Evolutionary conservation across 2,797 vertebrate species (phyloP).

Genomic region (Otolemur crassicaudatus): DNA sequence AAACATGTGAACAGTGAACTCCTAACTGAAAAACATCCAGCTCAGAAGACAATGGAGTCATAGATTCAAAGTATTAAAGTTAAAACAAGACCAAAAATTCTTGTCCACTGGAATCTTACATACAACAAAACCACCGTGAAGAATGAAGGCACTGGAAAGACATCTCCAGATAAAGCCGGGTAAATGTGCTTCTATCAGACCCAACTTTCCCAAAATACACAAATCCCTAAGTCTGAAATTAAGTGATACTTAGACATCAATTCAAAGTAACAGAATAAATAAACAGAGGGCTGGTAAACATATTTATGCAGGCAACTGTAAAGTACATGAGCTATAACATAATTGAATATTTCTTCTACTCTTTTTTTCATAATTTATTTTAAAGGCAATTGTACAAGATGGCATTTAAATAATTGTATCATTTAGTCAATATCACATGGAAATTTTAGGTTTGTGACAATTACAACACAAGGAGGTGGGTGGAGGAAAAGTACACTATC

Average conservation of each 20-base stretch:
- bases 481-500: neutral
- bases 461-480: neutral
- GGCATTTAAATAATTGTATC: neutral
- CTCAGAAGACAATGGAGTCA: neutral
- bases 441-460: neutral
- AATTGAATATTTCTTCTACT: neutral
- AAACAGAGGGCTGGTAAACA: neutral
- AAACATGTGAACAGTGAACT: neutral
- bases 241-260: neutral
- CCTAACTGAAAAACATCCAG: neutral
- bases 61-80: neutral
- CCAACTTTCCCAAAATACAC: neutral
- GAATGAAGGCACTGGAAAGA: neutral
- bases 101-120: neutral
- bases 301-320: neutral
- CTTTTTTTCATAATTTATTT: neutral
- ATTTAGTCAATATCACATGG: neutral
- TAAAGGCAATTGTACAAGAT: neutral
- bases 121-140: neutral
- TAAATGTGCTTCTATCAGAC: neutral
- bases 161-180: neutral
- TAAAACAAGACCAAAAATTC: neutral
- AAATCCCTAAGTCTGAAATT: neutral
- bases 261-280: neutral
- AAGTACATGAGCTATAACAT: neutral